Evolutionary conservation across 2,888 invertebrate species (phyloP).

Genomic region (Panopea generosa): DNA sequence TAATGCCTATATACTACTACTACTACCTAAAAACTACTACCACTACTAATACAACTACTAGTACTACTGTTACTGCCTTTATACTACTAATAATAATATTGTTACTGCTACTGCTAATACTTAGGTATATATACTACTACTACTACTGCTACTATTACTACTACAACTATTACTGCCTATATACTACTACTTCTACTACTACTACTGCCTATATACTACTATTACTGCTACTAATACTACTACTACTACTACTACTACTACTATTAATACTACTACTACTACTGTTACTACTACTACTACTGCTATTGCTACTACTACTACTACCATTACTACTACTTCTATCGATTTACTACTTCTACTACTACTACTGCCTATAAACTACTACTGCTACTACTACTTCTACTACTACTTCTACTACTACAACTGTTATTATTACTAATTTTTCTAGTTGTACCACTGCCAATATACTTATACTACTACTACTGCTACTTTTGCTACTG

Average conservation of each 20-base stretch:
- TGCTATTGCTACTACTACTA: slow-evolving; percentile 30
- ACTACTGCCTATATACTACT: slow-evolving; percentile 56
- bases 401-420: slow-evolving; percentile 45
- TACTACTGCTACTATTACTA: slow-evolving; percentile 15
- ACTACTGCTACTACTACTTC: slow-evolving; percentile 34
- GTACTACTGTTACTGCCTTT: slow-evolving; percentile 23
- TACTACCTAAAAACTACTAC: no score
- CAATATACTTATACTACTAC: slow-evolving; percentile 23
- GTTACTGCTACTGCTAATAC: background rate
- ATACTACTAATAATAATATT: slow-evolving; percentile 43
- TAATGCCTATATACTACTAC: no score
- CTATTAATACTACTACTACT: slow-evolving; percentile 31
- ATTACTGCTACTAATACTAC: slow-evolving; percentile 54
- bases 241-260: slow-evolving; percentile 52
- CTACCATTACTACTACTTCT: slow-evolving; percentile 16
- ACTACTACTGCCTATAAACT: no score
- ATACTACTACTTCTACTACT: slow-evolving; percentile 39
- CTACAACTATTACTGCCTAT: slow-evolving; percentile 34
- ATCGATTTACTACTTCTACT: background rate
- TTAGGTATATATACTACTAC: slow-evolving; percentile 27
- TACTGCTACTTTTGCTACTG: slow-evolving; percentile 33
- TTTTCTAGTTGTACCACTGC: no score
- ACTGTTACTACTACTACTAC: slow-evolving; percentile 36
- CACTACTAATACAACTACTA: slow-evolving; percentile 42
- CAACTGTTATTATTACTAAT: no score